These are phyloP conservation scores for Adoxophyes honmai DNA, from an alignment of 1,140 invertebrate species.

Conservation along the genomic window DNA sequence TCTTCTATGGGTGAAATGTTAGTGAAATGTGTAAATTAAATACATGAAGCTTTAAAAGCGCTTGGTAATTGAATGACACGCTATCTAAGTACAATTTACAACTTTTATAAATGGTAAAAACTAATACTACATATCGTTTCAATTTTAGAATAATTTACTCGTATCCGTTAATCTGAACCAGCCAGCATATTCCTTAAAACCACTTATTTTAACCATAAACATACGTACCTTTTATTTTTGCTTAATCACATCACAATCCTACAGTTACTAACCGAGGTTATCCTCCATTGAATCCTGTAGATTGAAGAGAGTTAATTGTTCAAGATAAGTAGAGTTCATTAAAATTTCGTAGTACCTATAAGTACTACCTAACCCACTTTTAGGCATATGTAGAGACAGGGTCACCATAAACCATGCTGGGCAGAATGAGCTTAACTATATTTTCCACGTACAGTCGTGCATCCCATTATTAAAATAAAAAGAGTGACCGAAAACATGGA, in stretches of 20 bases:
- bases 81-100: conserved; percentile 6
- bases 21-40: neutral
- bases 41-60: neutral
- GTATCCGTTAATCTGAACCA: conserved; percentile 13
- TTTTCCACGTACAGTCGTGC: no score
- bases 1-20: no score
- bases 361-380: no score
- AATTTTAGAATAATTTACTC: conserved; percentile 5
- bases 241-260: neutral
- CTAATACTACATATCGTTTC: neutral
- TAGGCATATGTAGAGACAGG: no score
- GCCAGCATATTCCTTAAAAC: conserved; percentile 11
- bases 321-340: no score
- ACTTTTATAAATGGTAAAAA: conserved; percentile 4
- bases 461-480: no score
- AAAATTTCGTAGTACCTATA: no score
- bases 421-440: no score
- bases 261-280: neutral
- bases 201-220: neutral
- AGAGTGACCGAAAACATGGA: no score
- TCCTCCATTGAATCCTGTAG: no score
- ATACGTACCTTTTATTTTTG: conserved; percentile 1
- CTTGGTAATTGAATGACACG: neutral
- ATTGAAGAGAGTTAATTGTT: no score
- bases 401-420: no score